Percentiles rank a stretch among this genome's conserved stretches.
These are phyloP conservation scores for Aleiodes testaceus DNA, from an alignment of 2,888 invertebrate species.

Conservation along the genomic window DNA sequence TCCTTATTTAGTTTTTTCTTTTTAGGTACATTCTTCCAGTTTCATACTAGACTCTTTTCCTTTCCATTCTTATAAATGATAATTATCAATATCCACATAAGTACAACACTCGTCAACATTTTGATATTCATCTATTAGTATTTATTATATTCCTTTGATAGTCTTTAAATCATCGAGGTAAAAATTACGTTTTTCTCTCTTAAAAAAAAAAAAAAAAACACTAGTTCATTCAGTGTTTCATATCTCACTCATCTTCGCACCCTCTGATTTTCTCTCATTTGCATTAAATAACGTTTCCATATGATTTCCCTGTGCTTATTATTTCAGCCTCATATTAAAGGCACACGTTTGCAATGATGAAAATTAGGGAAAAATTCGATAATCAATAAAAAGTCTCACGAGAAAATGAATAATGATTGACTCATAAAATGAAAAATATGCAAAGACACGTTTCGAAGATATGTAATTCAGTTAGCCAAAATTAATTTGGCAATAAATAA, in stretches of 20 bases:
- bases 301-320: too few relatives aligned
- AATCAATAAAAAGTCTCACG: too few relatives aligned
- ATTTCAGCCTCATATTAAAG: too few relatives aligned
- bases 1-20: conserved; percentile 23
- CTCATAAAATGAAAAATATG: neutral
- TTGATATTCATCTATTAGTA: conserved; percentile 11
- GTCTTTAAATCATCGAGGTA: conserved; percentile 32
- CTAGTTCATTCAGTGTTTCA: neutral
- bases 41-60: neutral
- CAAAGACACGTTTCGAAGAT: conserved; percentile 21
- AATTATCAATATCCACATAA: conserved; percentile 6
- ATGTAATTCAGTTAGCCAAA: conserved; percentile 1
- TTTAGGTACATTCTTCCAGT: conserved; percentile 20
- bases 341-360: neutral
- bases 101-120: conserved; percentile 31
- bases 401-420: neutral
- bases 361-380: neutral
- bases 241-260: neutral
- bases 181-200: conserved; percentile 4
- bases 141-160: neutral
- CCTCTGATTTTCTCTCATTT: conserved; percentile 15
- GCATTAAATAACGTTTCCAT: neutral
- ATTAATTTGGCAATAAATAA: neutral
- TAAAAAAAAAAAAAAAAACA: too few relatives aligned
- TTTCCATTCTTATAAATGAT: conserved; percentile 19